Conservation (phyloP, 1,140 invertebrate genomes). For the Neodiprion lecontei region DNA sequence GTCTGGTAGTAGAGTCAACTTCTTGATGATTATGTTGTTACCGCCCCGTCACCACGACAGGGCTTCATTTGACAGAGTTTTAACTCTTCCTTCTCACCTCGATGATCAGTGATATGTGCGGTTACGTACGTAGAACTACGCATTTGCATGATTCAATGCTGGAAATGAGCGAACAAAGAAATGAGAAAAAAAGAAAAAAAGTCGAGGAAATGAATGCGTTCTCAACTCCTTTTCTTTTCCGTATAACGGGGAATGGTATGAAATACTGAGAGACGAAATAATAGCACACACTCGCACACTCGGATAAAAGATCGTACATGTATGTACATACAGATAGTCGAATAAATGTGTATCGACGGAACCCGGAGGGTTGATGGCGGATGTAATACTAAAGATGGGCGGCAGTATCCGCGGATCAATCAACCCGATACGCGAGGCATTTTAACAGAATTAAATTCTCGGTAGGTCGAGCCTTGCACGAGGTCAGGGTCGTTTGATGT, state of each 20-base stretch:
- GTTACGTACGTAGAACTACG: constrained; percentile 38
- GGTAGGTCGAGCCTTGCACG: background rate
- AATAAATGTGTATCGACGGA: background rate
- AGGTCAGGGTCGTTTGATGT: background rate
- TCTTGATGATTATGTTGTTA: constrained; percentile 35
- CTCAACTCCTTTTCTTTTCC: background rate
- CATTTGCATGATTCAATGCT: constrained; percentile 30
- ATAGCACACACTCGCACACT: background rate
- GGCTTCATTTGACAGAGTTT: constrained; percentile 30
- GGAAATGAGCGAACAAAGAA: background rate
- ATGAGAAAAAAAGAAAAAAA: no score
- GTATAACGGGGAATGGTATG: no score
- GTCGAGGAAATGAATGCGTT: background rate
- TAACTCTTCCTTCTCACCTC: background rate
- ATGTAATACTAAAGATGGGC: background rate
- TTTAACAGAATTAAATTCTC: background rate
- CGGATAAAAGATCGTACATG: background rate
- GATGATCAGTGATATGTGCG: background rate
- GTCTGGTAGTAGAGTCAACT: constrained; percentile 7
- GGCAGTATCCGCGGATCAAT: background rate
- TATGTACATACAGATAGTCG: background rate
- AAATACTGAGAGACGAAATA: no score
- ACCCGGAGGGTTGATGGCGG: background rate
- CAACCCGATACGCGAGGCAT: background rate
- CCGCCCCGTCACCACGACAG: constrained; percentile 25